Base-by-base conservation (phyloP, 35 echinoderm and acorn worm species). In the Apostichopus japonicus region DNA sequence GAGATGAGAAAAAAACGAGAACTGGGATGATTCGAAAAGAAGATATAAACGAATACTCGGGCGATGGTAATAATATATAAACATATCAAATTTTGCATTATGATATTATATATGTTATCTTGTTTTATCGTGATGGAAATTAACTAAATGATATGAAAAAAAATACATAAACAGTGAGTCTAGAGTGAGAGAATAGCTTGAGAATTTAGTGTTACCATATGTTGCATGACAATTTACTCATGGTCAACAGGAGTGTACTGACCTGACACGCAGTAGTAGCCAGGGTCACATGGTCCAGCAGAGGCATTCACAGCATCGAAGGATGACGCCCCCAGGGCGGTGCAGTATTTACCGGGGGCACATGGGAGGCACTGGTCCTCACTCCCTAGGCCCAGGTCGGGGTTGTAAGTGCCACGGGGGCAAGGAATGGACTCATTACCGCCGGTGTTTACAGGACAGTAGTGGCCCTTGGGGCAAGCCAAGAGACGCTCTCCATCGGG, bases 401-500 rank as follows among this genome's bases (percentile, higher is more conserved):
- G 97, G 70, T 99, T 99, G 83, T 99, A 99, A 21, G 87, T 94
- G 13, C 97, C 97, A 13, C 93, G 79, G 2, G 97, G 97, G 77
- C 95, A 99, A 8, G 97, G 97, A 7, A 99, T 94, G 80, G 95
- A 99, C 76, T 94, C 97, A 76, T 99, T 99, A 59, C 97, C 95
- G 24, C 97, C 97, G 10, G 97, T 99, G 56, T 96, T 96, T 25
- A 67, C 57, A 4, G 81, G 93, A 87, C 97, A 99, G 89, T 99
- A 99, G 70, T 99, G 94, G 10, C 97, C 97, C 17, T 95, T 72
- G 0, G 97, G 95, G 77, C 97, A 99, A 17, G 79, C 95, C 23
- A 99, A 80, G 17, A 99, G 95, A 6, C 95, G 84, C 52, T 99
- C 90, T 15, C 97, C 97, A 70, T 99, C 97, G 6, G 97, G 93